Percentiles rank a stretch among this genome's conserved stretches.
These are phyloP conservation scores for Odontomachus brunneus DNA, from an alignment of 1,140 invertebrate genomes.

Conservation along the genomic window DNA sequence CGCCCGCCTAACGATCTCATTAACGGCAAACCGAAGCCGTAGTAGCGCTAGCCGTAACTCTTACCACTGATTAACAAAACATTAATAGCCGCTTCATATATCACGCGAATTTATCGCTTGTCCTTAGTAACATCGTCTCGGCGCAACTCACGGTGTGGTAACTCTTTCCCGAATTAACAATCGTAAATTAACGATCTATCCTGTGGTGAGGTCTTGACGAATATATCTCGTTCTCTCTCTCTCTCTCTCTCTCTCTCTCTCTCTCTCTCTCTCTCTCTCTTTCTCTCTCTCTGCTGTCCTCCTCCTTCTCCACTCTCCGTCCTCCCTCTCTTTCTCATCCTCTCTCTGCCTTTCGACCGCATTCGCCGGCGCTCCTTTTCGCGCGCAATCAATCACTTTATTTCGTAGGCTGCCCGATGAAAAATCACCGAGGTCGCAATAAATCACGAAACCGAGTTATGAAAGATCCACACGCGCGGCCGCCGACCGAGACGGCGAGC, in stretches of 20 bases:
- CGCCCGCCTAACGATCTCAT: conserved; percentile 14
- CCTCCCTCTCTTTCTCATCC: not conserved
- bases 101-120: conserved; percentile 47
- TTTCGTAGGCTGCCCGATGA: conserved; percentile 69
- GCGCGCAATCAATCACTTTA: conserved; percentile 72
- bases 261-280: not conserved
- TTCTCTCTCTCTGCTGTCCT: not conserved
- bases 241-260: not conserved
- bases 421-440: conserved; percentile 70
- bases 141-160: conserved; percentile 11
- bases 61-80: conserved; percentile 24
- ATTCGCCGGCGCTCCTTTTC: conserved; percentile 52
- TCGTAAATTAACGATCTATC: conserved; percentile 61
- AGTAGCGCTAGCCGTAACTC: not conserved
- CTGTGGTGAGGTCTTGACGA: conserved; percentile 50
- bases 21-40: conserved; percentile 11
- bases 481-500: conserved; percentile 40
- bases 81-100: conserved; percentile 34
- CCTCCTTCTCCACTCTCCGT: not conserved
- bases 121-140: conserved; percentile 25
- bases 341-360: not conserved
- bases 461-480: conserved; percentile 68
- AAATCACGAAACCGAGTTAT: conserved; percentile 71
- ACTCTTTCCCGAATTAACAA: conserved; percentile 58
- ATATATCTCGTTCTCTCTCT: conserved; percentile 26